These are phyloP conservation scores for Priocnemis perturbator DNA, from an alignment of 2,888 invertebrate genomes.

Conservation along the genomic window DNA sequence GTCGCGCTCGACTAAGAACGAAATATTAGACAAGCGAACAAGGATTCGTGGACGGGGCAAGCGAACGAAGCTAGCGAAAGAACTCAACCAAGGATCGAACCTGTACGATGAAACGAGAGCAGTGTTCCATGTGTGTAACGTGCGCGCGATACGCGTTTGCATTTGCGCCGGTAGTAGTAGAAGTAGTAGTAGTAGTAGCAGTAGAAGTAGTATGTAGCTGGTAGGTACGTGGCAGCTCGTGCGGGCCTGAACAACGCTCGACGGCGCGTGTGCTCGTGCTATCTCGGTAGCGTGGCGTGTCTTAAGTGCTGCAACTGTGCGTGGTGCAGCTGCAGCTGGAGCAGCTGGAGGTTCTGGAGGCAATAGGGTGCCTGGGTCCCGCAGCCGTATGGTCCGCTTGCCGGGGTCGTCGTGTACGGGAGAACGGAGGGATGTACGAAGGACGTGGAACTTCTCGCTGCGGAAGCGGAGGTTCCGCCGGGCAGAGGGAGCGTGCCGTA, in stretches of 20 bases:
- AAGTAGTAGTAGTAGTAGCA: background rate
- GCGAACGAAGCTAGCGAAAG: constrained; percentile 23
- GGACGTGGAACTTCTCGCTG: constrained; percentile 33
- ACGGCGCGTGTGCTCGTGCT: constrained; percentile 48
- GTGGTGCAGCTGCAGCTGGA: constrained; percentile 60
- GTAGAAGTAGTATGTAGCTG: background rate
- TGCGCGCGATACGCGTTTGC: constrained; percentile 26
- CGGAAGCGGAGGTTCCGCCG: constrained; percentile 3
- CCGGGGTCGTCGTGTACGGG: constrained; percentile 33
- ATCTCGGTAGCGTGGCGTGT: constrained; percentile 69
- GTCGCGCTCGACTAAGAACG: background rate
- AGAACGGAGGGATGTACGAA: constrained; percentile 56
- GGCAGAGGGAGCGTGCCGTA: constrained; percentile 27
- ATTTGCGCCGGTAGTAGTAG: background rate
- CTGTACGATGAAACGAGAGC: constrained; percentile 59
- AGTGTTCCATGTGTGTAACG: constrained; percentile 37
- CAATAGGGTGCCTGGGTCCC: constrained; percentile 53
- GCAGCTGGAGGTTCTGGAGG: constrained; percentile 59
- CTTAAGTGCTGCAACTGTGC: constrained; percentile 65
- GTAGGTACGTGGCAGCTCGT: constrained; percentile 26
- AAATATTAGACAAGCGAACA: no score
- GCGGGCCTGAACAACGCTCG: background rate
- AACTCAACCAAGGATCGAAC: constrained; percentile 60
- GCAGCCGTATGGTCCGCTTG: constrained; percentile 30
- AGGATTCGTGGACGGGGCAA: no score